phyloP scores from a whole-genome alignment of 2,797 vertebrate genomes.

The Poecilia wingei region DNA sequence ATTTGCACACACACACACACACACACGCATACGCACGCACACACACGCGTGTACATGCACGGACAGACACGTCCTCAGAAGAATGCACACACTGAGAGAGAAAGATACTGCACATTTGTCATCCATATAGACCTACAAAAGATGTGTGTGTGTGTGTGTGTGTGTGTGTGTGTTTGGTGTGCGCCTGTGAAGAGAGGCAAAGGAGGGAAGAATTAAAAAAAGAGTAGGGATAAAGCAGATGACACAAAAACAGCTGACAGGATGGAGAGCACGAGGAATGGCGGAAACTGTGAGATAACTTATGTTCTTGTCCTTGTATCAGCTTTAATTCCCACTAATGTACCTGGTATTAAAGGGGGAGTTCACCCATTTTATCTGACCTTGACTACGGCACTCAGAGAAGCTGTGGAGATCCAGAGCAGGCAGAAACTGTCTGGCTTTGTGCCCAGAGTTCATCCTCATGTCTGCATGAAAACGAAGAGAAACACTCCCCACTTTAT shows the following conservation, averaged over 20 bases:
- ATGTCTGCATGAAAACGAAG: slow-evolving; percentile 39
- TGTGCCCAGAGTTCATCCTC: slow-evolving; percentile 58
- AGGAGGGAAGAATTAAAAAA: slow-evolving; percentile 11
- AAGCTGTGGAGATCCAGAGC: slow-evolving; percentile 53
- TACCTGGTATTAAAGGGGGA: slow-evolving; percentile 73
- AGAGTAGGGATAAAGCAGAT: slow-evolving; percentile 24
- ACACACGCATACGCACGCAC: slow-evolving; percentile 3
- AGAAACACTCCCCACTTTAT: slow-evolving; percentile 39
- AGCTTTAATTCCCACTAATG: slow-evolving; percentile 75
- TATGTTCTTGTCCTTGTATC: slow-evolving; percentile 74
- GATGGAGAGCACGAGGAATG: slow-evolving; percentile 39
- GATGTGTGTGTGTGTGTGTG: not conserved
- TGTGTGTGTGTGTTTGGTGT: slow-evolving; percentile 13
- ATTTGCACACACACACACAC: slow-evolving; percentile 11
- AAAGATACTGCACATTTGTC: slow-evolving; percentile 36
- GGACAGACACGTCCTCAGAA: not conserved
- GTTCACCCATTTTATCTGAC: slow-evolving; percentile 78
- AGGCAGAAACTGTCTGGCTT: slow-evolving; percentile 63
- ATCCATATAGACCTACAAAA: slow-evolving; percentile 22
- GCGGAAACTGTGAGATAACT: slow-evolving; percentile 58
- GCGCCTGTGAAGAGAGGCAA: slow-evolving; percentile 16
- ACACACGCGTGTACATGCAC: not conserved
- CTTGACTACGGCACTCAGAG: slow-evolving; percentile 68
- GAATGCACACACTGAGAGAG: slow-evolving; percentile 18
- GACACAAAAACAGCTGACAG: slow-evolving; percentile 19